Base-by-base conservation (phyloP, 2,113 vertebrate species). In the Gobio gobio region DNA sequence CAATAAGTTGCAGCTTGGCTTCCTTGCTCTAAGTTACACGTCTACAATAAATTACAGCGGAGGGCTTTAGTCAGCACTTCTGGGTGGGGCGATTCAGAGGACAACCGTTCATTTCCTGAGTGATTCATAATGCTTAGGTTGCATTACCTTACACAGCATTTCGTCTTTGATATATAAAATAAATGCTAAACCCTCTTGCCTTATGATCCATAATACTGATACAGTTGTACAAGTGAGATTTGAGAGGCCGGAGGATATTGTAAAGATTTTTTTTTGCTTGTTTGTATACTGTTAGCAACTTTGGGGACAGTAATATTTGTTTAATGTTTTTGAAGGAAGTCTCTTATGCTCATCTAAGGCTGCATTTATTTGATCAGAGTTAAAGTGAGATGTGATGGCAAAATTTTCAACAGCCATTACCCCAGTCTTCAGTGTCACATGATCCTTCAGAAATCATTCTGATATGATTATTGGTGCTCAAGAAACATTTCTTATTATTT, bases 41-140 rank as follows among this genome's bases (percentile, higher is more conserved):
- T 92, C 91, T 92, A 92, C 91, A 93, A 91, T 94, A 93, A 94
- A 94, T 95, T 94, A 94, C 83, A 87, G 59, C 14, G 88, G 86
- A 92, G 92, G 90, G 89, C 92, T 93, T 92, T 90, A 93, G 92
- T 95, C 95, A 95, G 94, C 94, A 92, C 58, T 94, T 85, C 89
- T 92, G 91, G 85, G 86, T 85, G 92, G 93, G 92, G 93, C 92
- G 94, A 92, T 94, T 90, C 93, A 94, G 91, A 94, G 94, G 94
- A 94, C 94, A 92, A 91, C 92, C 88, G 88, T 92, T 94, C 93
- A 94, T 95, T 95, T 94, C 92, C 93, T 95, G 93, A 95, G 93
- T 94, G 93, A 95, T 95, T 94, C 92, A 93, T 94, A 93, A 92
- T 92, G 91, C 92, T 92, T 92, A 90, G 91, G 86, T 91, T 92